These are phyloP conservation scores for Folsomia candida DNA, from an alignment of 2,888 invertebrate genomes.

Conservation along the genomic window DNA sequence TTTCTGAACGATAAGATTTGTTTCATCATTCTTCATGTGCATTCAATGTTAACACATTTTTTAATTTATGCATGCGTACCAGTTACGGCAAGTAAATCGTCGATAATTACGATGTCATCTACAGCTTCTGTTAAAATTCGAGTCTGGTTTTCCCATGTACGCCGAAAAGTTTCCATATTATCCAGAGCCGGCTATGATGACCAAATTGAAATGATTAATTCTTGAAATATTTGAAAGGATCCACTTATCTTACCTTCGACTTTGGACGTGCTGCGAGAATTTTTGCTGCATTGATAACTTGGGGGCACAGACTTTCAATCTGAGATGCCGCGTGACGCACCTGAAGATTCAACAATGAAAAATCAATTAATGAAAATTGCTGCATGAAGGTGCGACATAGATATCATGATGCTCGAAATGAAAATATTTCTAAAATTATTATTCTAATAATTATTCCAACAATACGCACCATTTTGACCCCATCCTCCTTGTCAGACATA, in stretches of 20 bases:
- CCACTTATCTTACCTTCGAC: conserved; percentile 62
- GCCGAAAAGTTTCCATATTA: conserved; percentile 93
- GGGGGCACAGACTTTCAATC: conserved; percentile 90
- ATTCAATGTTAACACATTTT: neutral
- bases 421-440: neutral
- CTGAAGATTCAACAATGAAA: no score
- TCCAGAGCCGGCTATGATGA: conserved; percentile 74
- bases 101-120: conserved; percentile 89
- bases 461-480: conserved; percentile 54
- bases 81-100: conserved; percentile 96
- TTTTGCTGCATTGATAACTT: conserved; percentile 93
- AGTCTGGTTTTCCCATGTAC: conserved; percentile 94
- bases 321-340: conserved; percentile 93
- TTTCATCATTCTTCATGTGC: neutral
- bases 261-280: conserved; percentile 85
- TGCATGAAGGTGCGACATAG: no score
- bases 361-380: no score
- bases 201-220: neutral
- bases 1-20: conserved; percentile 62
- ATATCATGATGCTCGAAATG: no score
- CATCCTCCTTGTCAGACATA: conserved; percentile 97
- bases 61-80: conserved; percentile 55
- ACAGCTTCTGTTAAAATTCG: conserved; percentile 93
- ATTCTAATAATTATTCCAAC: neutral
- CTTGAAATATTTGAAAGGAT: neutral